These are phyloP conservation scores for Morus bassanus DNA, from an alignment of 2,797 vertebrate genomes.

Conservation along the genomic window DNA sequence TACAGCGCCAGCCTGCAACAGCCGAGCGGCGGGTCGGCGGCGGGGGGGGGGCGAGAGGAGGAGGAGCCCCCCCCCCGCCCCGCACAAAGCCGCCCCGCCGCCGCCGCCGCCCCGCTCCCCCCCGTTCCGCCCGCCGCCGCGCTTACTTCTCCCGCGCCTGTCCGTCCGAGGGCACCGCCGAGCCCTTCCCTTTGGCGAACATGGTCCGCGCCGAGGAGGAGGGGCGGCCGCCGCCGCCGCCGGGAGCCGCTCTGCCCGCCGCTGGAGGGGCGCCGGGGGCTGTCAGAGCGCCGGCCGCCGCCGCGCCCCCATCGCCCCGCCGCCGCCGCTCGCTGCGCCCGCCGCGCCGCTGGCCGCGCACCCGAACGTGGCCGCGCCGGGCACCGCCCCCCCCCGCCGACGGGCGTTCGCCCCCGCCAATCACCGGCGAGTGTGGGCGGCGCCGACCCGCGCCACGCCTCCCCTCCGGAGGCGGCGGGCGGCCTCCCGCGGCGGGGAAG, in stretches of 20 bases:
- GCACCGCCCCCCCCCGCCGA: conserved; percentile 30
- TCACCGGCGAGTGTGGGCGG: not conserved
- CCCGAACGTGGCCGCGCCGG: conserved; percentile 83
- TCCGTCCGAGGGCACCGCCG: conserved; percentile 95
- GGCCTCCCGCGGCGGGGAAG: conserved; percentile 22
- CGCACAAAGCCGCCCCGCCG: not conserved
- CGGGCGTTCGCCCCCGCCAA: conserved; percentile 45
- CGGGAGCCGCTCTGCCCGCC: conserved; percentile 47
- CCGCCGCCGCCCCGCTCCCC: not conserved
- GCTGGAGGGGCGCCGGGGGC: conserved; percentile 77
- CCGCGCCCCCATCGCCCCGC: conserved; percentile 86
- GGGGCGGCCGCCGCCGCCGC: conserved; percentile 46
- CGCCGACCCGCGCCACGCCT: not conserved
- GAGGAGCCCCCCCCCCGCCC: not conserved
- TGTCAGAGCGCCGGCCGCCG: conserved; percentile 90
- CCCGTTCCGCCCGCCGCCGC: not conserved
- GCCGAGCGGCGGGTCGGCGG: not conserved
- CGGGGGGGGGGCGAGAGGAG: not conserved
- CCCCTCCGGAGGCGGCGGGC: not conserved
- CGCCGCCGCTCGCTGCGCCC: conserved; percentile 58
- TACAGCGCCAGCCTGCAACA: conserved; percentile 87
- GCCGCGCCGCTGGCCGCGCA: conserved; percentile 76
- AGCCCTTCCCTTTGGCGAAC: conserved; percentile 98
- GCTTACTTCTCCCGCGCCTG: conserved; percentile 98
- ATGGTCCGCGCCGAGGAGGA: conserved; percentile 81